Percentiles rank a stretch among this genome's conserved stretches.
Conservation (phyloP, 2,113 vertebrate genomes). For the Seriola aureovittata region DNA sequence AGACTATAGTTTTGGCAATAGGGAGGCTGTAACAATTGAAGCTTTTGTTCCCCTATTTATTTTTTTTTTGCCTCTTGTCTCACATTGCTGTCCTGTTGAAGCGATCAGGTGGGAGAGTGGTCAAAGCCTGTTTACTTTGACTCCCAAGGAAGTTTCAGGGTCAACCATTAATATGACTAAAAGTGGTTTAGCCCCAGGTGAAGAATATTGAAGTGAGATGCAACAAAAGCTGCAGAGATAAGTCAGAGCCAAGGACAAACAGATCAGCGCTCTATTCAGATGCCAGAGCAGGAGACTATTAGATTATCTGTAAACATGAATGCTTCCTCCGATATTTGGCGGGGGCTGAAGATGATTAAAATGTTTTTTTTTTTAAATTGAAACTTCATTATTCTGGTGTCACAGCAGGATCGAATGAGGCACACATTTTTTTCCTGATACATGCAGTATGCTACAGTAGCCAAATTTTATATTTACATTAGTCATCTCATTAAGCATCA, state of each 20-base stretch:
- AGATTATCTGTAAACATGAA: slow-evolving; percentile 74
- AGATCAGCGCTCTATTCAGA: slow-evolving; percentile 63
- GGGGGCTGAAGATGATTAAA: slow-evolving; percentile 58
- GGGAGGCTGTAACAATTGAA: not conserved
- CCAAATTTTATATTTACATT: too few relatives aligned
- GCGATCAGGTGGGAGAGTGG: slow-evolving; percentile 19
- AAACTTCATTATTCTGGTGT: slow-evolving; percentile 67
- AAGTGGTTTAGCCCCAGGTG: slow-evolving; percentile 68
- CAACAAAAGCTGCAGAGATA: slow-evolving; percentile 65
- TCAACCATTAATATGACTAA: slow-evolving; percentile 74
- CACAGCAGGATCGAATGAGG: slow-evolving; percentile 29
- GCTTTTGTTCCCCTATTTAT: not conserved
- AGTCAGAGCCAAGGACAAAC: slow-evolving; percentile 78
- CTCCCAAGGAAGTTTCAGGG: slow-evolving; percentile 71
- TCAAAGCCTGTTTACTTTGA: slow-evolving; percentile 59
- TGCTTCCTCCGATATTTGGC: slow-evolving; percentile 64
- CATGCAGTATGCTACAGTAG: too few relatives aligned
- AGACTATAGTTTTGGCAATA: too few relatives aligned
- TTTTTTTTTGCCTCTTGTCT: slow-evolving; percentile 5
- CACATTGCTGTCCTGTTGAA: slow-evolving; percentile 19
- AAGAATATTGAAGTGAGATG: slow-evolving; percentile 72
- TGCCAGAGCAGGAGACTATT: slow-evolving; percentile 62
- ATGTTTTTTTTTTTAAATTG: slow-evolving; percentile 36
- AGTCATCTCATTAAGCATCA: too few relatives aligned
- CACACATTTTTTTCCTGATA: not conserved